Evolutionary conservation across 2,888 invertebrate genomes (phyloP).

Genomic region (Eilema sororculum): DNA sequence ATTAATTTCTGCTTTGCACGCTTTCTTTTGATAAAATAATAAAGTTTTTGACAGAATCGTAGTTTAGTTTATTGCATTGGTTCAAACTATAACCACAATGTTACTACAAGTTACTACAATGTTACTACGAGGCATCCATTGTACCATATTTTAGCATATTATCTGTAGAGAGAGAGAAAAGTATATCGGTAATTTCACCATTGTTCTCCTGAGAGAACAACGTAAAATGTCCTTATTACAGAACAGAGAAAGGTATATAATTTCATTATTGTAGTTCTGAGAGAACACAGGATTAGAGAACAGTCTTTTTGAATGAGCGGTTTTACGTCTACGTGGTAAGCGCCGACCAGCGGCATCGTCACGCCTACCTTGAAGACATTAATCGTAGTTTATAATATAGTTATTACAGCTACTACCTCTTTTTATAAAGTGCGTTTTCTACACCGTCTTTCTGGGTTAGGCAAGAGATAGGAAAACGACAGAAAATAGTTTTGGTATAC

Average conservation of each 20-base stretch:
- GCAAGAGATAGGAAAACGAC: not conserved
- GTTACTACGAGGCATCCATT: too few species aligned
- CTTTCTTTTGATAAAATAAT: not conserved
- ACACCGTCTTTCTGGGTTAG: not conserved
- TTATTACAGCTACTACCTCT: conserved; percentile 4
- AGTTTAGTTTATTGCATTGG: not conserved
- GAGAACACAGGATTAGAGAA: not conserved
- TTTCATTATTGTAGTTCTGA: not conserved
- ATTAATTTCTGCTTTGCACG: not conserved
- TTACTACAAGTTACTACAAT: too few species aligned
- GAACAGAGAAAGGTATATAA: not conserved
- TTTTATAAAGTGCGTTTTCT: not conserved
- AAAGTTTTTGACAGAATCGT: not conserved
- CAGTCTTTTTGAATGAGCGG: not conserved
- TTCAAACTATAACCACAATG: too few species aligned
- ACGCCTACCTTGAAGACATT: not conserved
- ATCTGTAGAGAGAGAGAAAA: too few species aligned
- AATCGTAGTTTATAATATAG: not conserved
- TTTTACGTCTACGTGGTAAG: not conserved
- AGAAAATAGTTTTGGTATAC: not conserved
- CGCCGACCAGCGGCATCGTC: conserved; percentile 6
- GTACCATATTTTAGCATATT: too few species aligned
- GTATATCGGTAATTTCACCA: too few species aligned
- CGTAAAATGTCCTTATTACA: not conserved
- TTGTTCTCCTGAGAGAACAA: too few species aligned